Evolutionary conservation across 2,113 vertebrate species (phyloP).

Genomic region (Reinhardtius hippoglossoides): DNA sequence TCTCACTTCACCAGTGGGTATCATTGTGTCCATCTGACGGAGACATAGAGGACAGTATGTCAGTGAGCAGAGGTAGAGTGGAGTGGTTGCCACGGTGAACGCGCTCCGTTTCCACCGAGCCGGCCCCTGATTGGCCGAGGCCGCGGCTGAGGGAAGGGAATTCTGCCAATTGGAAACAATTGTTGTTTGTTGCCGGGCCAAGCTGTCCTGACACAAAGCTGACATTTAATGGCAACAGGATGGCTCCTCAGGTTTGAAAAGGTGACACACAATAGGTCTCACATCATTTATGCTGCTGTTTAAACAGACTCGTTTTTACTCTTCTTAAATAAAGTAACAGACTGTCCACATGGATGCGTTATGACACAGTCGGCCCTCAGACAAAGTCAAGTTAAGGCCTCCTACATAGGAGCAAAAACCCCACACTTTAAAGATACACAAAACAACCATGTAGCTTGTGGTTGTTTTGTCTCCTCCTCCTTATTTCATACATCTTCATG

Average conservation of each 20-base stretch:
- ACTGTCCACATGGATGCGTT: background rate
- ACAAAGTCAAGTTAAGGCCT: background rate
- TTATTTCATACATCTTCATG: background rate
- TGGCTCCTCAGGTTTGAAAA: constrained; percentile 58
- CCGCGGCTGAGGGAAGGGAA: constrained; percentile 62
- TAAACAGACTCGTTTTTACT: background rate
- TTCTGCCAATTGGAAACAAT: constrained; percentile 84
- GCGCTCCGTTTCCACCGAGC: constrained; percentile 63
- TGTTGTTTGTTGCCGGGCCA: constrained; percentile 82
- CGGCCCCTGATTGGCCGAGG: constrained; percentile 74
- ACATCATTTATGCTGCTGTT: background rate
- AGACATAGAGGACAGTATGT: constrained; percentile 52
- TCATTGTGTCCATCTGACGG: constrained; percentile 63
- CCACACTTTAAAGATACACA: background rate
- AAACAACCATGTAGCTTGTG: background rate
- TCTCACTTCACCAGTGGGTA: constrained; percentile 42
- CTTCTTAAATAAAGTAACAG: background rate
- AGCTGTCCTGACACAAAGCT: constrained; percentile 70
- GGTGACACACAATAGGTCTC: constrained; percentile 31
- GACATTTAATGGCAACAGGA: constrained; percentile 69
- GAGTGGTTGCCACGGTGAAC: constrained; percentile 80
- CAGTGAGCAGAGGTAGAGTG: constrained; percentile 68
- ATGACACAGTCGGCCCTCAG: background rate
- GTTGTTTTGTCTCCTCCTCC: background rate
- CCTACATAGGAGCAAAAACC: background rate